Evolutionary conservation across 2,797 vertebrate genomes (phyloP).

Genomic region (Oreochromis mossambicus): DNA sequence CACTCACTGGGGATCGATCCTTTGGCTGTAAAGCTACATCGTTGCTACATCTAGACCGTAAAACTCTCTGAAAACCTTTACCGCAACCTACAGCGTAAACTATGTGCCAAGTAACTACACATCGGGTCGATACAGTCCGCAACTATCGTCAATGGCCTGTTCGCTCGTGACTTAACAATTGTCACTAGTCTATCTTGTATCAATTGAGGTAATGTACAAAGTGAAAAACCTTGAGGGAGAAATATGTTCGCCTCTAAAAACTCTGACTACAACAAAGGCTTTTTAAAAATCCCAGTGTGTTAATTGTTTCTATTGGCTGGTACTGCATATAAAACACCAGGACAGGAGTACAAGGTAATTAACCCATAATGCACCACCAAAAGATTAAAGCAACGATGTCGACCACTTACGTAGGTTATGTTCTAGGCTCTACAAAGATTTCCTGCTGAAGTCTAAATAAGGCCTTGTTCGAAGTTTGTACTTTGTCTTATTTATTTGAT

Average conservation of each 20-base stretch:
- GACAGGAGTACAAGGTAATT: neutral
- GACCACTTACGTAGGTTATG: neutral
- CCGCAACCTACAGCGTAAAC: neutral
- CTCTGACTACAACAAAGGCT: neutral
- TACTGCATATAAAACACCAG: neutral
- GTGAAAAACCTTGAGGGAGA: neutral
- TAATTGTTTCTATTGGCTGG: neutral
- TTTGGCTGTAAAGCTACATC: neutral
- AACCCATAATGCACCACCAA: rapidly evolving
- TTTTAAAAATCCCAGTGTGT: neutral
- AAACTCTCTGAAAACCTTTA: neutral
- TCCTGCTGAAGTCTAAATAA: neutral
- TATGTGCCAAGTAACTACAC: neutral
- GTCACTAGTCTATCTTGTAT: neutral
- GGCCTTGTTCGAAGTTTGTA: neutral
- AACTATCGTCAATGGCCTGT: neutral
- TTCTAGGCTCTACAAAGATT: neutral
- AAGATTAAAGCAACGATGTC: neutral
- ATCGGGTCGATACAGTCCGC: neutral
- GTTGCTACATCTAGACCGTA: neutral
- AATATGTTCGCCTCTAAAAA: neutral
- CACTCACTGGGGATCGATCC: neutral
- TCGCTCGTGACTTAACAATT: neutral
- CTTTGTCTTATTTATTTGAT: neutral
- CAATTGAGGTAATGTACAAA: neutral